These are phyloP conservation scores for Hydrolagus colliei DNA, from an alignment of 2,797 vertebrate species.

Conservation along the genomic window DNA sequence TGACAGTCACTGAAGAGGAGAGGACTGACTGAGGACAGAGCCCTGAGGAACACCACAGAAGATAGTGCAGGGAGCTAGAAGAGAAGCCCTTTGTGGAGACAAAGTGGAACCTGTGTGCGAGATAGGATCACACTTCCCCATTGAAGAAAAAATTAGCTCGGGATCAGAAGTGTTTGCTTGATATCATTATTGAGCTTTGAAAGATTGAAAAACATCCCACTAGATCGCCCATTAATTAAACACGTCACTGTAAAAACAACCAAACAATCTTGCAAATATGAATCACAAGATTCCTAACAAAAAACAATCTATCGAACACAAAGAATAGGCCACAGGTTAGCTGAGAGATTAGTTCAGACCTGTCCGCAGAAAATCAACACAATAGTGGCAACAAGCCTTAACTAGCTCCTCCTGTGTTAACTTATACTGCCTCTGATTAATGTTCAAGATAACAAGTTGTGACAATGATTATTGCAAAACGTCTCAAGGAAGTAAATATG, in stretches of 20 bases:
- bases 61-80: too few relatives aligned
- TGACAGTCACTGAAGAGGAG: too few relatives aligned
- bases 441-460: background rate
- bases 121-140: background rate
- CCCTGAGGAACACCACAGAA: too few relatives aligned
- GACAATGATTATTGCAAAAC: background rate
- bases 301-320: background rate
- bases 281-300: background rate
- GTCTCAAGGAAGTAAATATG: background rate
- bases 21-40: too few relatives aligned
- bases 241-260: background rate
- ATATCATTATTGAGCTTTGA: background rate
- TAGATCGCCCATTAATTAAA: slow-evolving; percentile 1
- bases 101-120: too few relatives aligned
- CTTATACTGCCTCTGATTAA: background rate
- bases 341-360: background rate
- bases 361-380: background rate
- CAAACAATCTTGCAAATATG: background rate
- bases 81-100: too few relatives aligned
- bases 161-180: background rate
- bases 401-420: background rate
- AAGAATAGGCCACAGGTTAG: background rate
- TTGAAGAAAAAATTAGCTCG: background rate
- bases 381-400: background rate
- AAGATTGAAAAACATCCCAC: background rate